phyloP scores from a whole-genome alignment of 1,140 invertebrate species.

The Aphelenchoides avenae region DNA sequence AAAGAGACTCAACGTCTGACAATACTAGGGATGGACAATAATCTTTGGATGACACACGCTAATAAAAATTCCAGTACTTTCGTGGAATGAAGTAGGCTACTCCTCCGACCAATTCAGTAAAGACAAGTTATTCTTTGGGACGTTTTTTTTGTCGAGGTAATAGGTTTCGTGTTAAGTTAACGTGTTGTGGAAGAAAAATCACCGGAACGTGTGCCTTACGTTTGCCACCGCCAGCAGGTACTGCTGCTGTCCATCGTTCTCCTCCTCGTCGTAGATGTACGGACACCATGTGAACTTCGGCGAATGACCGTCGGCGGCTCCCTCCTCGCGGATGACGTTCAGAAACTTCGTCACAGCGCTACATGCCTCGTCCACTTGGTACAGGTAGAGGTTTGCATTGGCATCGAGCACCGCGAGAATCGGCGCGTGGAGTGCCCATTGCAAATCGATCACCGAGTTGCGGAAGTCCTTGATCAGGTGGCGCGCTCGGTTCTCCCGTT shows the following conservation, averaged over 20 bases:
- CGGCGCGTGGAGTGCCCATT: conserved; percentile 32
- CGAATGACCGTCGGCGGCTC: conserved; percentile 5
- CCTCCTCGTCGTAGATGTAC: conserved; percentile 28
- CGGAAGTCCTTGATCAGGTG: conserved; percentile 43
- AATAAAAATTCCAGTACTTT: too few species aligned
- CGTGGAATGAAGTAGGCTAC: too few species aligned
- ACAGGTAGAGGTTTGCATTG: conserved; percentile 37
- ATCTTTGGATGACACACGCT: too few species aligned
- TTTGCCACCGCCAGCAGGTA: conserved; percentile 26
- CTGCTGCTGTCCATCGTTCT: conserved; percentile 8
- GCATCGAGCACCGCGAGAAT: conserved; percentile 35
- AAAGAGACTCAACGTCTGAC: too few species aligned
- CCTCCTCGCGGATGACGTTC: conserved; percentile 31
- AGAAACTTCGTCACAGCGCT: conserved; percentile 26
- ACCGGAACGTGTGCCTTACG: conserved; percentile 16
- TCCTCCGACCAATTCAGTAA: too few species aligned
- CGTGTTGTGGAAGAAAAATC: conserved; percentile 3
- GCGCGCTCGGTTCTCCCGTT: conserved; percentile 18
- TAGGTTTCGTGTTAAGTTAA: too few species aligned
- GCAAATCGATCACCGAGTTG: conserved; percentile 27
- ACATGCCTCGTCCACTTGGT: conserved; percentile 31
- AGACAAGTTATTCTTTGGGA: too few species aligned
- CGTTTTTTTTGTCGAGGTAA: too few species aligned
- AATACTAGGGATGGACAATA: too few species aligned
- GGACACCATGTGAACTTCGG: conserved; percentile 33